A percentile compares a stretch with the other conserved stretches of the same genome.
These are phyloP conservation scores for Rhizoglyphus robini DNA, from an alignment of 1,140 invertebrate genomes.

Conservation along the genomic window DNA sequence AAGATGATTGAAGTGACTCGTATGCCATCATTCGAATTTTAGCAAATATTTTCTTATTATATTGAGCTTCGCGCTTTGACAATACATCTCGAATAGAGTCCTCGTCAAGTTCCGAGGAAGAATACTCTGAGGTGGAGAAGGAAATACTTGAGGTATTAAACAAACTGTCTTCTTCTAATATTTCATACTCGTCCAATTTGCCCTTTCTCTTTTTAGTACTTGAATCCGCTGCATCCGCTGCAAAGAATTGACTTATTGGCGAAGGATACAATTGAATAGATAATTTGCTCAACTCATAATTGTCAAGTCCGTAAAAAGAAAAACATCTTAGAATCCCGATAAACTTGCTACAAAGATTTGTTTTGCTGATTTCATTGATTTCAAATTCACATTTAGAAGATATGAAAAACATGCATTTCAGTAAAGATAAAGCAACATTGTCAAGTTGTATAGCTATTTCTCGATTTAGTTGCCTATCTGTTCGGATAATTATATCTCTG, in stretches of 20 bases:
- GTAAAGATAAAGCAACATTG: background rate
- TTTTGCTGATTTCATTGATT: background rate
- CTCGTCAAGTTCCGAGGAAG: conserved; percentile 10
- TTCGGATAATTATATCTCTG: background rate
- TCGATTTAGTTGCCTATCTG: background rate
- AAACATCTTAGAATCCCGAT: conserved; percentile 14
- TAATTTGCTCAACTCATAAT: background rate
- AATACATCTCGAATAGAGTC: background rate
- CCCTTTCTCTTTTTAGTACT: background rate
- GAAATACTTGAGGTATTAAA: background rate
- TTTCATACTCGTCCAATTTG: conserved; percentile 2
- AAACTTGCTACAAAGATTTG: background rate
- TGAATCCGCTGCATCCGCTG: background rate
- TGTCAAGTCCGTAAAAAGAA: background rate
- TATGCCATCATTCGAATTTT: conserved; percentile 11
- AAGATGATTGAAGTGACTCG: background rate
- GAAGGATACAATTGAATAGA: conserved; percentile 9
- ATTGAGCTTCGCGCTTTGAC: background rate
- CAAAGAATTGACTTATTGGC: background rate
- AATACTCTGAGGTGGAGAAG: conserved; percentile 7
- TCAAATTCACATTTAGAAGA: background rate
- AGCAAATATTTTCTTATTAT: conserved; percentile 3
- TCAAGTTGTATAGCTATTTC: background rate
- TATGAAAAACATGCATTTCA: conserved; percentile 8
- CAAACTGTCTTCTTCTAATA: background rate